Percentiles rank a stretch among this genome's conserved stretches.
These are phyloP conservation scores for Drosophila fungiperda DNA, from an alignment of 2,888 invertebrate genomes.

Conservation along the genomic window DNA sequence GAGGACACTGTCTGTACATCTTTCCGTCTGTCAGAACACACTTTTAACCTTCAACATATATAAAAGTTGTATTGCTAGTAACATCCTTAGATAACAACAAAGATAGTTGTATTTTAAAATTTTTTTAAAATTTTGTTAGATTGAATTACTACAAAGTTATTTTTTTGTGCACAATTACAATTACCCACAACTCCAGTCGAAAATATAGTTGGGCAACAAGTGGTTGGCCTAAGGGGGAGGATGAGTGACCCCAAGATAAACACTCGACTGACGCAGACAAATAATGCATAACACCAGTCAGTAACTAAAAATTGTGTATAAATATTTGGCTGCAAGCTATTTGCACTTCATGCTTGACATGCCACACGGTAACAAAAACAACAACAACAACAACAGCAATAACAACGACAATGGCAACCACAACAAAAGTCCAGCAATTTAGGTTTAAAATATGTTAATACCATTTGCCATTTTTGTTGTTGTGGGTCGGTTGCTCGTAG, in stretches of 20 bases:
- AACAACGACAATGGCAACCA: conserved; percentile 43
- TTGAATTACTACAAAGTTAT: background rate
- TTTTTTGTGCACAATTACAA: background rate
- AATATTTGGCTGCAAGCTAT: conserved; percentile 77
- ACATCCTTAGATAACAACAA: too few species aligned
- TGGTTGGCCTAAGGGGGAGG: conserved; percentile 42
- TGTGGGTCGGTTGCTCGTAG: conserved; percentile 34
- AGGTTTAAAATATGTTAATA: conserved; percentile 76
- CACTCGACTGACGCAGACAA: conserved; percentile 27
- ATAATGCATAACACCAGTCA: conserved; percentile 14
- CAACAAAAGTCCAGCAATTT: conserved; percentile 72
- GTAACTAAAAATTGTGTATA: conserved; percentile 67
- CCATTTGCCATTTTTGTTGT: conserved; percentile 51
- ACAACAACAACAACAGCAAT: conserved; percentile 12
- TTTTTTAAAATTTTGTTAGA: background rate
- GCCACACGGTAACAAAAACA: conserved; percentile 53
- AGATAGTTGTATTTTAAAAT: background rate
- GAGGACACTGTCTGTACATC: too few species aligned
- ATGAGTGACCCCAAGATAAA: conserved; percentile 27
- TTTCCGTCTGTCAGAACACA: too few species aligned
- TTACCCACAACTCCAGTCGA: background rate
- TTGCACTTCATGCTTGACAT: conserved; percentile 81
- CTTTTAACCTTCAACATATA: too few species aligned
- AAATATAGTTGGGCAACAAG: conserved; percentile 34
- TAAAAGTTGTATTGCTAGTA: too few species aligned